Conservation (phyloP, 2,113 vertebrate species). For the Oenanthe melanoleuca region DNA sequence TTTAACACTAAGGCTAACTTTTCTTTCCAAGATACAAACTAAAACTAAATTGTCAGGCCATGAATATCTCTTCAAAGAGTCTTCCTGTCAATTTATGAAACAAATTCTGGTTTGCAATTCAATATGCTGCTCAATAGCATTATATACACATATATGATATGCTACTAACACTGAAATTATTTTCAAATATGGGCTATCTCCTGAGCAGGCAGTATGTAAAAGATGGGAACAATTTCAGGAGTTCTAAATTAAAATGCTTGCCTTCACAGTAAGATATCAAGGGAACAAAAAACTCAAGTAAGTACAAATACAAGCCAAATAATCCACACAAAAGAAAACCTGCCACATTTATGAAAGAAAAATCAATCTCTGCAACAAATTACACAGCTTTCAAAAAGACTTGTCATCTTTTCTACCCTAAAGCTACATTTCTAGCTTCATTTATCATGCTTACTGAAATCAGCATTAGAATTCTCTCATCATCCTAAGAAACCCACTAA, state of each 20-base stretch:
- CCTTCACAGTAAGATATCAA: neutral
- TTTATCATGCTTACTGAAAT: neutral
- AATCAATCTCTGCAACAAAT: slow-evolving; percentile 3
- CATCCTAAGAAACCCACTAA: neutral
- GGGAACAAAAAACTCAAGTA: neutral
- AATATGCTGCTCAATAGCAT: neutral
- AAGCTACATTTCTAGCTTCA: neutral
- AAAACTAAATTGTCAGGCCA: neutral
- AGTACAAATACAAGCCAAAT: neutral
- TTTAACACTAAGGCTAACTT: neutral
- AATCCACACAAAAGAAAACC: neutral
- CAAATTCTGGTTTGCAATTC: neutral
- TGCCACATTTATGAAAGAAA: neutral
- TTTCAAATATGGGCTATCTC: neutral
- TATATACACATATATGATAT: neutral
- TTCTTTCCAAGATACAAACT: neutral
- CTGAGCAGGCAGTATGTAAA: neutral
- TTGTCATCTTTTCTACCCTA: neutral
- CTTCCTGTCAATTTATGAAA: neutral
- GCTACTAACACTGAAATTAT: neutral
- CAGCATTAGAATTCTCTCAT: neutral
- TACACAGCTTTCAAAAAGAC: neutral
- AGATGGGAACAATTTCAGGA: neutral
- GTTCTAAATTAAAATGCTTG: neutral
- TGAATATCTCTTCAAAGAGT: neutral